phyloP scores from a whole-genome alignment of 2,113 vertebrate species.

The Prionailurus bengalensis region DNA sequence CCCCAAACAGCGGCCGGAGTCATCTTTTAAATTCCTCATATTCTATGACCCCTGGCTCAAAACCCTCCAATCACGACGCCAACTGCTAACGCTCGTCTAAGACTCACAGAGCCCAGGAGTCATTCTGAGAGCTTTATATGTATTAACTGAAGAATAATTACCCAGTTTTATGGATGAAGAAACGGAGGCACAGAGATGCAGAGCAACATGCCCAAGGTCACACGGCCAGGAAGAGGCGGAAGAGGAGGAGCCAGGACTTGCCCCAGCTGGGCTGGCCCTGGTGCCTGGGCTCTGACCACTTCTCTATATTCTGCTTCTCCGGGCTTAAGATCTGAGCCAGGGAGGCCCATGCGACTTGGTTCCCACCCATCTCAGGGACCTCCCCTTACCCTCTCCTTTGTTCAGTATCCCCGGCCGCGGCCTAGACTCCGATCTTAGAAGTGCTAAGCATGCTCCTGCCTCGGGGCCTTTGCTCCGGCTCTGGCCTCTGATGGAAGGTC shows the following conservation, averaged over 20 bases:
- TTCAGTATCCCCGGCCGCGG: background rate
- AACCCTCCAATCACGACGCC: background rate
- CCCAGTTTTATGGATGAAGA: background rate
- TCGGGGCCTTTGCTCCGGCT: background rate
- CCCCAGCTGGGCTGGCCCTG: background rate
- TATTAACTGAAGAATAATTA: background rate
- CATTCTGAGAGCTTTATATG: background rate
- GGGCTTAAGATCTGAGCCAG: background rate
- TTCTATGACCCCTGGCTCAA: background rate
- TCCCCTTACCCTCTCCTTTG: background rate
- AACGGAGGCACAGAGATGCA: background rate
- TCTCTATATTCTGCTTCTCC: background rate
- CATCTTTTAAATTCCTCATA: background rate
- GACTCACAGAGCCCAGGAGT: background rate
- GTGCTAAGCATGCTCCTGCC: background rate
- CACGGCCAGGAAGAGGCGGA: background rate
- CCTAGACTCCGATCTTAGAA: background rate
- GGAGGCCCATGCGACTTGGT: accelerated
- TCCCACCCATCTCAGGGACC: background rate
- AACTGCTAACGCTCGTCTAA: accelerated
- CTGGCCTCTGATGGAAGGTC: background rate
- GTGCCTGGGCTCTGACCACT: background rate
- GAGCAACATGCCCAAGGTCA: background rate
- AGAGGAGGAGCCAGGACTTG: background rate
- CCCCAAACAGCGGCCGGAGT: background rate